Conservation (phyloP, 2,888 invertebrate genomes). For the Hypomecis atomaria region DNA sequence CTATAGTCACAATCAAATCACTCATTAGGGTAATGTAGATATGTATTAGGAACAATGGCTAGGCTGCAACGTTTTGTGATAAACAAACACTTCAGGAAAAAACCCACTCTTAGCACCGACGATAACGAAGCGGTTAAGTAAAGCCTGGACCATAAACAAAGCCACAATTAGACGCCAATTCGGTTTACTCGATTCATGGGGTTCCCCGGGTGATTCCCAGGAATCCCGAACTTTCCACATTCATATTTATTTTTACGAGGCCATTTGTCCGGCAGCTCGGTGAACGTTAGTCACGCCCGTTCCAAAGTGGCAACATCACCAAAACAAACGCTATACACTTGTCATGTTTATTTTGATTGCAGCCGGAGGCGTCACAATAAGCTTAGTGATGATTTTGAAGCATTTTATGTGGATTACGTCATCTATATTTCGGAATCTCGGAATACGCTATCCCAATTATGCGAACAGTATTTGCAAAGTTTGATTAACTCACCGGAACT, state of each 20-base stretch:
- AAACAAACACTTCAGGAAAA: constrained; percentile 4
- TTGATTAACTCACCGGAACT: constrained; percentile 20
- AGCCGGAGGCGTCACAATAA: constrained; percentile 14
- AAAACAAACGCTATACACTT: constrained; percentile 21
- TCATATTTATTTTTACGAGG: constrained; percentile 31
- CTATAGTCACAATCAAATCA: not conserved
- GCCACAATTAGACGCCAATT: constrained; percentile 17
- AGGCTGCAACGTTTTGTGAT: not conserved
- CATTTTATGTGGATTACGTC: constrained; percentile 13
- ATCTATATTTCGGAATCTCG: constrained; percentile 3
- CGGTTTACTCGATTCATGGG: not conserved
- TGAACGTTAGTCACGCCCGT: constrained; percentile 28
- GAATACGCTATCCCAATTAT: not conserved
- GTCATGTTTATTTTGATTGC: constrained; percentile 38
- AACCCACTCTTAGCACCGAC: constrained; percentile 3
- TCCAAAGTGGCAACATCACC: constrained; percentile 26
- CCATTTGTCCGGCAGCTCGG: constrained; percentile 24
- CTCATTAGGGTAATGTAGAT: constrained; percentile 1
- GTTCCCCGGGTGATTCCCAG: constrained; percentile 35
- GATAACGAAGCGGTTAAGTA: constrained; percentile 11
- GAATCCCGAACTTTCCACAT: constrained; percentile 34
- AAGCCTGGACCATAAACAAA: constrained; percentile 11
- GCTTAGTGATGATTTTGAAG: constrained; percentile 3
- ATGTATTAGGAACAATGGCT: constrained; percentile 8
- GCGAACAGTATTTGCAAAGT: constrained; percentile 1